phyloP scores from a whole-genome alignment of 2,888 invertebrate genomes.

The Polydrusus pterygomalis region DNA sequence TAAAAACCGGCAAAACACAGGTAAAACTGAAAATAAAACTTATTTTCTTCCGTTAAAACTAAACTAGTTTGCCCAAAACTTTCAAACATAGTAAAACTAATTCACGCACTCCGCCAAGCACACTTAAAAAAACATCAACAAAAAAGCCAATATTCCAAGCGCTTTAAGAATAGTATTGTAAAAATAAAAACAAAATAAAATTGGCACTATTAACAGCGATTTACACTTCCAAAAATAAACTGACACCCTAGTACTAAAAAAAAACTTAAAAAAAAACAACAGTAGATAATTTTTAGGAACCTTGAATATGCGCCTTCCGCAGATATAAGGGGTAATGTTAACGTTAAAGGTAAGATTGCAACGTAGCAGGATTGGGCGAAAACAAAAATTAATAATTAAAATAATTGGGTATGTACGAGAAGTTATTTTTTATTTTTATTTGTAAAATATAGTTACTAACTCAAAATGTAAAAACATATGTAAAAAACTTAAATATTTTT shows the following conservation, averaged over 20 bases:
- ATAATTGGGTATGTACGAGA: not conserved
- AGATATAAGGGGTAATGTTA: slow-evolving; percentile 24
- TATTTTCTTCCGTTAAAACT: slow-evolving; percentile 29
- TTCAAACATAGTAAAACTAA: slow-evolving; percentile 21
- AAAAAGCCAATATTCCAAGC: slow-evolving; percentile 38
- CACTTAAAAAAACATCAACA: slow-evolving; percentile 34
- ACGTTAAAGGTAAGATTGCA: slow-evolving; percentile 18
- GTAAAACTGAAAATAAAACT: slow-evolving; percentile 17
- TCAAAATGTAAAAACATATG: too few species aligned
- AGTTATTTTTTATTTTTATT: too few species aligned
- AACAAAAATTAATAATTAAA: not conserved
- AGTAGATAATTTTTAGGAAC: slow-evolving; percentile 50
- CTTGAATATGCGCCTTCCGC: slow-evolving; percentile 43
- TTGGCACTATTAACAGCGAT: slow-evolving; percentile 53
- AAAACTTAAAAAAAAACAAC: slow-evolving; percentile 47
- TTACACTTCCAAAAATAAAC: slow-evolving; percentile 40
- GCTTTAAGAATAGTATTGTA: slow-evolving; percentile 28
- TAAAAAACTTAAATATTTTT: too few species aligned
- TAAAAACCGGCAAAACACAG: slow-evolving; percentile 12
- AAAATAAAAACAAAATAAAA: slow-evolving; percentile 50
- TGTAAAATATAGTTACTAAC: too few species aligned
- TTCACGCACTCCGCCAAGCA: slow-evolving; percentile 34
- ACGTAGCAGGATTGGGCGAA: not conserved
- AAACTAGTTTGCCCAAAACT: slow-evolving; percentile 30
- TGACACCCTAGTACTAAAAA: slow-evolving; percentile 40